Percentiles rank a stretch among this genome's conserved stretches.
These are phyloP conservation scores for Aplysina aerophoba DNA, from an alignment of 37 sponge, comb jelly and placozoan species.

Conservation along the genomic window DNA sequence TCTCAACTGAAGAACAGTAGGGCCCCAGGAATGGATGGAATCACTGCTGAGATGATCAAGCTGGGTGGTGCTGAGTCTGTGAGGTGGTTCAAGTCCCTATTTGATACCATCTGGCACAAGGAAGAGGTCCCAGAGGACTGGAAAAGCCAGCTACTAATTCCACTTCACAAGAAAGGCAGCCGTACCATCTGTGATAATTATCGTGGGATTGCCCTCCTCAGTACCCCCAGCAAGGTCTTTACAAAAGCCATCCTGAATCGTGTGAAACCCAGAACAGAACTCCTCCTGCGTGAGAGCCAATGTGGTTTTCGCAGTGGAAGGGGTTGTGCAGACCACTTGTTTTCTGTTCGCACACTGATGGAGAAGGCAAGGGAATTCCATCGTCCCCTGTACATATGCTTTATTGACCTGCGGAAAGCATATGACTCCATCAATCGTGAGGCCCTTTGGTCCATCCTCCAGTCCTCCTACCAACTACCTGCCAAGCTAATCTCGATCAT, in stretches of 20 bases:
- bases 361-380: conserved; percentile 8
- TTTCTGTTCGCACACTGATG: conserved; percentile 4
- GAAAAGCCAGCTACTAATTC: neutral
- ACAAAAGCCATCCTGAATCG: conserved; percentile 17
- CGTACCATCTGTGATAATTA: conserved; percentile 13
- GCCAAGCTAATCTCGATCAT: neutral
- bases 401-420: conserved; percentile 16
- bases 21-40: conserved; percentile 2
- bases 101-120: neutral
- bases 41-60: neutral
- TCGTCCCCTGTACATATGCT: conserved; percentile 11
- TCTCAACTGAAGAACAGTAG: neutral
- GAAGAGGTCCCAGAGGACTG: neutral
- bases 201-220: conserved; percentile 2
- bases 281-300: too few relatives aligned
- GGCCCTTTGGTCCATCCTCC: neutral
- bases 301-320: neutral
- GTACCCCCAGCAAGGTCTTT: conserved; percentile 24
- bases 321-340: neutral
- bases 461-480: neutral
- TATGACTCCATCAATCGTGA: neutral
- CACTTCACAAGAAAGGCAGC: conserved; percentile 17
- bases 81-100: neutral
- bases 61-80: neutral
- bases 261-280: neutral